phyloP scores from a whole-genome alignment of 1,140 invertebrate genomes.

The Euura saliciscinereae region DNA sequence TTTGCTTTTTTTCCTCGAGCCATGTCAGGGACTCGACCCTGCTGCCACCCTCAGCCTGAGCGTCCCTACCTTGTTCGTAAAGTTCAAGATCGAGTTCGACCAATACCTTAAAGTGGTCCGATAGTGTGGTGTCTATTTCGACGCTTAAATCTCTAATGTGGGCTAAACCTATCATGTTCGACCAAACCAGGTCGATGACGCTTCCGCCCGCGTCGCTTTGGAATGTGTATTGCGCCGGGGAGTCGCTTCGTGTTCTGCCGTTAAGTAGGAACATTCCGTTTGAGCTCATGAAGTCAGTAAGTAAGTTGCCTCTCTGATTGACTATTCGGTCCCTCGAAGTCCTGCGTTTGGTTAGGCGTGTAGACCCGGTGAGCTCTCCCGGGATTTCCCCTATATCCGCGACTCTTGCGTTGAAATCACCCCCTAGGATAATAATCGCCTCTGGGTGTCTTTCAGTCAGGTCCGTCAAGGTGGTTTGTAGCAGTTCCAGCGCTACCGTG shows the following conservation, averaged over 20 bases:
- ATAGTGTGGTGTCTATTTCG: background rate
- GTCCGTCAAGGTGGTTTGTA: conserved; percentile 13
- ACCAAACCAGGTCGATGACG: conserved; percentile 10
- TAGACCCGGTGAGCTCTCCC: background rate
- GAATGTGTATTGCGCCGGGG: conserved; percentile 10
- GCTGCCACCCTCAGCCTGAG: too few species aligned
- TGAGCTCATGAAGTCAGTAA: conserved; percentile 21
- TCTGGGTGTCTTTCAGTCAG: conserved; percentile 11
- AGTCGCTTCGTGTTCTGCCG: background rate
- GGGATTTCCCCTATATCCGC: conserved; percentile 5
- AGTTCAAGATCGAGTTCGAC: too few species aligned
- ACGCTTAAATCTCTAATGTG: background rate
- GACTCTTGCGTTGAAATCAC: conserved; percentile 24
- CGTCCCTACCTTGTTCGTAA: too few species aligned
- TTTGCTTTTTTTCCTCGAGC: too few species aligned
- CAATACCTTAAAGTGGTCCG: too few species aligned
- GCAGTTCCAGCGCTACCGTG: background rate
- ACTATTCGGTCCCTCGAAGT: conserved; percentile 13
- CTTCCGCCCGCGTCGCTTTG: background rate
- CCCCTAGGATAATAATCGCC: conserved; percentile 16
- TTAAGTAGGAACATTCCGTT: conserved; percentile 13
- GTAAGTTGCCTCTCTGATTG: conserved; percentile 14
- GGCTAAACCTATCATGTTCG: background rate
- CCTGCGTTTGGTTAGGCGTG: conserved; percentile 9
- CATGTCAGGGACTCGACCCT: too few species aligned